Conservation (phyloP, 2,888 invertebrate genomes). For the Phortica magna region DNA sequence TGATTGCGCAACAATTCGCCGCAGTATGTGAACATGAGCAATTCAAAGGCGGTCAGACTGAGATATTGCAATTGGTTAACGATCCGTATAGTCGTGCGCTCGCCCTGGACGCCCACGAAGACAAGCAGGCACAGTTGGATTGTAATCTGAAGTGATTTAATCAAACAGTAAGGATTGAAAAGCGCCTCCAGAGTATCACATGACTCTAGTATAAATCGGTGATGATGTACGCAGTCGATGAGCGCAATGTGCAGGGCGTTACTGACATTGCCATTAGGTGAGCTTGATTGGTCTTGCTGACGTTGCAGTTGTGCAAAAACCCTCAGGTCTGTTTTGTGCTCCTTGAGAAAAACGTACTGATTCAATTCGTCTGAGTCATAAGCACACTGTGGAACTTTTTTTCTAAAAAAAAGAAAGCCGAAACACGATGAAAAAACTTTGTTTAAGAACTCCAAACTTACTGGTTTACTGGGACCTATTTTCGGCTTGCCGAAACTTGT, state of each 20-base stretch:
- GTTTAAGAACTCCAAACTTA: background rate
- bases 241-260: conserved; percentile 54
- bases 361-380: conserved; percentile 60
- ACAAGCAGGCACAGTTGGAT: conserved; percentile 74
- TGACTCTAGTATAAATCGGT: conserved; percentile 73
- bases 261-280: background rate
- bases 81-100: conserved; percentile 58
- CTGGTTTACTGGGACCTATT: background rate
- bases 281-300: background rate
- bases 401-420: conserved; percentile 38
- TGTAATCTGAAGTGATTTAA: conserved; percentile 76
- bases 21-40: conserved; percentile 74
- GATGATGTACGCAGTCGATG: conserved; percentile 72
- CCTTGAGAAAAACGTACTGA: conserved; percentile 64
- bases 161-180: conserved; percentile 73
- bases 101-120: conserved; percentile 72
- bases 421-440: background rate
- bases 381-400: conserved; percentile 49
- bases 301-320: conserved; percentile 25
- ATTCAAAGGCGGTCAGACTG: conserved; percentile 65
- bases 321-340: conserved; percentile 59
- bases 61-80: conserved; percentile 73
- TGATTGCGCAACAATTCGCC: conserved; percentile 70
- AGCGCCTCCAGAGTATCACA: conserved; percentile 73
- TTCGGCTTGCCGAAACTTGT: no score